Conservation (phyloP, 2,797 vertebrate species). For the Aulostomus chinensis region DNA sequence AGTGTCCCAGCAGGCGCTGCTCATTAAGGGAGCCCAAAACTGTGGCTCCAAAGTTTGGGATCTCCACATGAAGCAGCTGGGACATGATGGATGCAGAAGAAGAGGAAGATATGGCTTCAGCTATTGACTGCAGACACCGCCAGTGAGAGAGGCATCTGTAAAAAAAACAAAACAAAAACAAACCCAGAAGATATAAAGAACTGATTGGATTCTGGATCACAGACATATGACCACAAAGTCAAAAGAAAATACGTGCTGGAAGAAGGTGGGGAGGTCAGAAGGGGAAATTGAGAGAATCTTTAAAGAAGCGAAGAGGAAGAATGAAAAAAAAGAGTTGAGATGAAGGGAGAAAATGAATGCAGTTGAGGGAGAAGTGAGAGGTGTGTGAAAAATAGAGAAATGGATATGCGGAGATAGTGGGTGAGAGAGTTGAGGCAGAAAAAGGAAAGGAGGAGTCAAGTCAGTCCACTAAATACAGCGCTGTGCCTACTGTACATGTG, state of each 20-base stretch:
- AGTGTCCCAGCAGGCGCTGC: conserved; percentile 95
- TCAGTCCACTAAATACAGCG: conserved; percentile 44
- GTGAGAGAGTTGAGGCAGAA: conserved; percentile 57
- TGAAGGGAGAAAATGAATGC: conserved; percentile 57
- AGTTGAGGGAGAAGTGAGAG: conserved; percentile 65
- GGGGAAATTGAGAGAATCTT: conserved; percentile 33
- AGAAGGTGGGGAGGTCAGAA: conserved; percentile 42
- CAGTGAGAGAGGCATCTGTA: conserved; percentile 72
- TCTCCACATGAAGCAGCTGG: conserved; percentile 98
- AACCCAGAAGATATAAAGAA: conserved; percentile 15
- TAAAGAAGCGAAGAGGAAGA: conserved; percentile 33
- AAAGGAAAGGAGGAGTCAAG: conserved; percentile 56
- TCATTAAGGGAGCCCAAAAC: conserved; percentile 97
- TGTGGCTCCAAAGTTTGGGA: conserved; percentile 98
- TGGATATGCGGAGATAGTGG: conserved; percentile 57
- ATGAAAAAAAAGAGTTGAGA: conserved; percentile 55
- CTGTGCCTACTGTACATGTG: conserved; percentile 49
- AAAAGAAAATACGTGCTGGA: conserved; percentile 48
- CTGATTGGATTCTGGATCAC: conserved; percentile 1
- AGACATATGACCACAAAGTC: conserved; percentile 24
- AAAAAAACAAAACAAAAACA: conserved; percentile 8
- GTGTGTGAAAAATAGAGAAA: conserved; percentile 69
- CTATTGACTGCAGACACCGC: conserved; percentile 63
- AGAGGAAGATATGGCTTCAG: conserved; percentile 61
- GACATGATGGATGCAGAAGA: conserved; percentile 85